Base-by-base conservation (phyloP, 2,113 vertebrate species). In the Arizona elegans region DNA sequence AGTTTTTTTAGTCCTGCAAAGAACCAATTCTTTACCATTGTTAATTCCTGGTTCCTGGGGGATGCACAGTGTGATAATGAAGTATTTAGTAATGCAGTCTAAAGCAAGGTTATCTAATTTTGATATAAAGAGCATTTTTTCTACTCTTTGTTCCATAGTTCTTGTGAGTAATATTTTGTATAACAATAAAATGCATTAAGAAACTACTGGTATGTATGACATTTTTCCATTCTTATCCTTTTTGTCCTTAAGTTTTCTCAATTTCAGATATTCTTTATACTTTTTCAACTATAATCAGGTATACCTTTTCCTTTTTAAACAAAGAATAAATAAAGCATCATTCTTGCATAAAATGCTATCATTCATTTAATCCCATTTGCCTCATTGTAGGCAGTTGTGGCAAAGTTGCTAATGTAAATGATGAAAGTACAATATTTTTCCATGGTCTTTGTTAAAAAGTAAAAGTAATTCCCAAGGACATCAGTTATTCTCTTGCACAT, bases 151-250 rank as follows among this genome's bases (percentile, higher is more conserved):
- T 81, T 81, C 33, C 75, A 38, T 43, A 81, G 75, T 43, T 81
- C 21, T 95, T 96, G 91, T 91, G 58, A 53, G 88, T 88, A 92
- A 95, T 81, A 86, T 90, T 96, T 95, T 94, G 21, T 94, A 94
- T 94, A n/a, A 87, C 86, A 87, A 96, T 95, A 96, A 96, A 96
- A 88, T 93, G 92, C 95, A 92, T 94, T 92, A 43, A 90, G 75
- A 91, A 91, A 95, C 94, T 89, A 55, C 54, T 4, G 2, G 54
- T 55, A 70, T 87, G 65, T 81, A 55, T 50, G 88, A 58, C 85
- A 87, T 86, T 88, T 59, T 92, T 93, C 55, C 1, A 65, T 91
- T 88, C 19, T 15, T 50, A 17, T 23, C 1, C 17, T 70, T 6
- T 12, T 92, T 88, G 33, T 33, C 13, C 58, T 52, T 53, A 87